Base-by-base conservation (phyloP, 2,797 vertebrate genomes). In the Pseudomugil tenellus region DNA sequence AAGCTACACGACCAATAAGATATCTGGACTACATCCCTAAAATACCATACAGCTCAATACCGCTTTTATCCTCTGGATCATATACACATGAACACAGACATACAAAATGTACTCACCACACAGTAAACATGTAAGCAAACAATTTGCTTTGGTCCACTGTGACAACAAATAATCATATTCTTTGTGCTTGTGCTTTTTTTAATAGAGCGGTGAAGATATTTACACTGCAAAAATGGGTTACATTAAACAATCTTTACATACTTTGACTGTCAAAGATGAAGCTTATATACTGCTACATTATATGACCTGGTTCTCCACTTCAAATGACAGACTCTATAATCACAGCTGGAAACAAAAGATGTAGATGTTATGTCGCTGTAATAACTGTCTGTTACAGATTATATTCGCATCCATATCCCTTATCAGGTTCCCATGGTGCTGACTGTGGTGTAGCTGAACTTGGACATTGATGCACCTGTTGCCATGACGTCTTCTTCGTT, bases 371-470 rank as follows among this genome's bases (percentile, higher is more conserved):
- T 59, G 82, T 83, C 87, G 67, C 74, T 39, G 34, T 77, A 67
- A 76, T 60, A 82, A 76, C 84, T 59, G 64, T 79, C 66, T 74
- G 62, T 68, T 71, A 57, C 54, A n/a, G 61, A 57, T 31, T 29
- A 6, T 11, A 63, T 62, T 64, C 57, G 60, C 70, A 54, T 82
- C 70, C 46, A 10, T 76, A 63, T 59, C 34, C 64, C 74, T 89
- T 92, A 96, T 64, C 93, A 95, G 7, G 89, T 92, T 0, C 94
- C 96, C 1, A 94, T 72, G 6, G 95, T 96, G 95, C 96, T 97
- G 82, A 97, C 94, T 0, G 96, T 97, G 77, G 96, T 96, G 91
- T 97, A 97, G 93, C 95, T 97, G 85, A 95, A 92, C 90, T 95
- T 96, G 78, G 97, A 96, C 80, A 96, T 87, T 0, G 95, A 96